Evolutionary conservation across 1,140 invertebrate species (phyloP).

Genomic region (Hyposmocoma kahamanoa): DNA sequence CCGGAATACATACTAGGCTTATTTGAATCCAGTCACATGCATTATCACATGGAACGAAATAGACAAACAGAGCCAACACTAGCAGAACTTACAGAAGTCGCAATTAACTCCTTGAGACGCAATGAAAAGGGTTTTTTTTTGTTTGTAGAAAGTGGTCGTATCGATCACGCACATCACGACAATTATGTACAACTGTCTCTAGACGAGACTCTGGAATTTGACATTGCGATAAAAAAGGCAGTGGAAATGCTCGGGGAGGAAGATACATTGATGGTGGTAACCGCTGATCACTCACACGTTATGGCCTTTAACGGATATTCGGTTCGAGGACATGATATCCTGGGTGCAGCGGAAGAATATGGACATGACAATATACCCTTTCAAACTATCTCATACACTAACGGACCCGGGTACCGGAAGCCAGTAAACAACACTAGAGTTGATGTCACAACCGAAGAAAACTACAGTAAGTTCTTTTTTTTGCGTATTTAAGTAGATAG

Average conservation of each 20-base stretch:
- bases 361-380: slow-evolving; percentile 75
- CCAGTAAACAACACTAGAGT: slow-evolving; percentile 43
- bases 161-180: slow-evolving; percentile 88
- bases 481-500: too few relatives aligned
- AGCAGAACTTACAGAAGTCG: slow-evolving; percentile 87
- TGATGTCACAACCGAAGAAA: slow-evolving; percentile 47
- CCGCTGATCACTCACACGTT: slow-evolving; percentile 81
- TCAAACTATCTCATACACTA: slow-evolving; percentile 83
- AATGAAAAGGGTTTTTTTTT: slow-evolving; percentile 90
- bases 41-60: slow-evolving; percentile 65
- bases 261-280: slow-evolving; percentile 81
- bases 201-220: slow-evolving; percentile 77
- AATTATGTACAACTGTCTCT: slow-evolving; percentile 79
- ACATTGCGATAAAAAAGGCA: slow-evolving; percentile 74
- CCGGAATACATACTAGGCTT: slow-evolving; percentile 84
- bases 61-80: slow-evolving; percentile 79
- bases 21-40: slow-evolving; percentile 63
- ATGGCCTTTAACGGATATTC: slow-evolving; percentile 80
- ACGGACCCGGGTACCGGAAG: slow-evolving; percentile 80
- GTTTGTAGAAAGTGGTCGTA: slow-evolving; percentile 90
- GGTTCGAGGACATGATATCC: slow-evolving; percentile 71
- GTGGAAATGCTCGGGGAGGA: slow-evolving; percentile 68
- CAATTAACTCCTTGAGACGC: slow-evolving; percentile 84
- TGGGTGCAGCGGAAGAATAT: slow-evolving; percentile 63
- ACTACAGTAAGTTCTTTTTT: slow-evolving; percentile 68